Base-by-base conservation (phyloP, 2,888 invertebrate species). In the Hesperia comma region DNA sequence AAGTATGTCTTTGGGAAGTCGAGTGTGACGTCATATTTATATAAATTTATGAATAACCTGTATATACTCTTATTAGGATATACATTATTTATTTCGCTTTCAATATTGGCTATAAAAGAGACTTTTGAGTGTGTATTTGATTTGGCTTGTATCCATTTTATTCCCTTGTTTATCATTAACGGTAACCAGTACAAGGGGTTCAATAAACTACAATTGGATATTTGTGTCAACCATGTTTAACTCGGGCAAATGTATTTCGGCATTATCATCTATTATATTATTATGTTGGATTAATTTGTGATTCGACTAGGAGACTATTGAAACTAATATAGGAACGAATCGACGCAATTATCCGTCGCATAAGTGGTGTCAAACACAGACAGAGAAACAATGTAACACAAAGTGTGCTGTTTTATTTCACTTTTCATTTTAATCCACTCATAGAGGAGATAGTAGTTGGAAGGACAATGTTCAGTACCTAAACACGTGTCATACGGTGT, bases 71-170 rank as follows among this genome's bases (percentile, higher is more conserved):
- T 26, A 26, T 26, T 5, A 26, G 26, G 26, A 26, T 26, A 49
- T 49, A 19, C 19, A 49, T 19, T 49, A 46, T 49, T 49, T 49
- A 49, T 49, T 43, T 15, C 10, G 5, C 4, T 43, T 43, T 43
- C 7, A 15, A 19, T 17, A 49, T 49, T 49, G 49, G 19, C 49
- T 19, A 49, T 49, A 10, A 49, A 46, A 19, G 49, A 49, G 10
- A 49, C 49, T 49, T 49, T 49, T 19, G 12, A 49, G 12, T 49
- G 19, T 12, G 12, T 37, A 37, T 49, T 19, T 19, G 10, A 19
- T 12, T 49, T 49, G 49, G 49, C 19, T 49, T 10, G 49, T 19
- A 19, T 49, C 49, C 49, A 49, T 49, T 49, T 49, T 49, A 49
- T 49, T 49, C 4, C 19, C 19, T 49, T 49, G 6, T 49, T 49